These are phyloP conservation scores for Ovibos moschatus DNA, from an alignment of 2,113 vertebrate species.

Conservation along the genomic window DNA sequence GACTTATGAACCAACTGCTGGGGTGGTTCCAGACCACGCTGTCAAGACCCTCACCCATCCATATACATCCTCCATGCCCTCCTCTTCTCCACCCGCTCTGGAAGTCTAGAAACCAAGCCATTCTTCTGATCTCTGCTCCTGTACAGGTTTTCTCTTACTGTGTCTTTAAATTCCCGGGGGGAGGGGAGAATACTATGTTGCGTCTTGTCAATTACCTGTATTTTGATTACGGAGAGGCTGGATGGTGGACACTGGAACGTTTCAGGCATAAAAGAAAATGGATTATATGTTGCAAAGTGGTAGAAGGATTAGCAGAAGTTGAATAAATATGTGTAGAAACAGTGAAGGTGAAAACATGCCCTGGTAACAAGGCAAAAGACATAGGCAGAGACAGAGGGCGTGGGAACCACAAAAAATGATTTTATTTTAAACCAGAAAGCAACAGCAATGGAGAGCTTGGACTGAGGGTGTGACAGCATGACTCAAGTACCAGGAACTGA, in stretches of 20 bases:
- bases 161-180: neutral
- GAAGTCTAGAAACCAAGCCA: neutral
- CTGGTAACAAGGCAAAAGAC: conserved; percentile 3
- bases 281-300: neutral
- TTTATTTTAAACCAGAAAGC: conserved; percentile 65
- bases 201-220: neutral
- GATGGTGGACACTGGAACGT: neutral
- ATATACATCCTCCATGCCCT: neutral
- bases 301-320: neutral
- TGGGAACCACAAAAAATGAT: conserved; percentile 40
- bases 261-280: neutral
- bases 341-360: neutral
- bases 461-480: neutral
- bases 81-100: rapidly evolving
- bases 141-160: neutral
- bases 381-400: neutral
- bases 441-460: conserved; percentile 26
- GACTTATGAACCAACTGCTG: neutral
- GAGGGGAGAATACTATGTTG: neutral
- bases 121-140: neutral
- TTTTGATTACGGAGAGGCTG: neutral
- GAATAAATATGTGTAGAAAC: neutral
- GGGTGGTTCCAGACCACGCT: neutral
- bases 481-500: neutral
- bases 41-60: neutral